Percentiles rank a stretch among this genome's conserved stretches.
Evolutionary conservation across 1,140 invertebrate species (phyloP).

Genomic region (Apis cerana): DNA sequence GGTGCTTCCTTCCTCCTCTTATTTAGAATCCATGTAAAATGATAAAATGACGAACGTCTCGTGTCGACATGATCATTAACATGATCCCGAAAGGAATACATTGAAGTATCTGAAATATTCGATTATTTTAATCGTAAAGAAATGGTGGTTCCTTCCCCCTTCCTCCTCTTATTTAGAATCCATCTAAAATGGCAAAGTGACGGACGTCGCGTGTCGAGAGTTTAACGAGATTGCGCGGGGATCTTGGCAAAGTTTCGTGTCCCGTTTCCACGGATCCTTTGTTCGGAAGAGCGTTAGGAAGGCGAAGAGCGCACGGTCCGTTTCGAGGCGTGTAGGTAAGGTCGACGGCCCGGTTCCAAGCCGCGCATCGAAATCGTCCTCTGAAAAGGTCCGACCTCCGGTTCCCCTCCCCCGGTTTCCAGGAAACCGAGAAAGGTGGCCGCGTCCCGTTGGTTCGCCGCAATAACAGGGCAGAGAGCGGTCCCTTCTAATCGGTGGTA

Average conservation of each 20-base stretch:
- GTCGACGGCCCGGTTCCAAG: conserved; percentile 29
- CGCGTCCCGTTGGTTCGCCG: neutral
- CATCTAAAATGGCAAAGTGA: neutral
- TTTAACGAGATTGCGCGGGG: no score
- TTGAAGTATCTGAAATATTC: no score
- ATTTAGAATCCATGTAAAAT: neutral
- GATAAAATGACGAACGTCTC: neutral
- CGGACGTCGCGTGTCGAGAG: no score
- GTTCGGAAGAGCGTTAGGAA: neutral
- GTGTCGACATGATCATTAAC: no score
- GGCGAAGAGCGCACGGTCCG: neutral
- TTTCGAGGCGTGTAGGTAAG: conserved; percentile 22
- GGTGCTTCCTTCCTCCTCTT: no score
- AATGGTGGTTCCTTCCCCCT: no score
- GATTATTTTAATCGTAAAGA: no score
- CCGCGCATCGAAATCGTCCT: conserved; percentile 24
- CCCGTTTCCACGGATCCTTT: conserved; percentile 6
- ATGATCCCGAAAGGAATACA: no score
- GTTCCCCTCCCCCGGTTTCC: neutral
- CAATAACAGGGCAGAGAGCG: conserved; percentile 23
- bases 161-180: no score
- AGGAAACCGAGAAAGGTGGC: conserved; percentile 26
- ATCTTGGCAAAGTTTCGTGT: neutral
- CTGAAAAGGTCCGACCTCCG: conserved; percentile 20
- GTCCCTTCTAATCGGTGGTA: neutral